phyloP scores from a whole-genome alignment of 2,888 invertebrate species.

The Drosophila hawaiiensis region DNA sequence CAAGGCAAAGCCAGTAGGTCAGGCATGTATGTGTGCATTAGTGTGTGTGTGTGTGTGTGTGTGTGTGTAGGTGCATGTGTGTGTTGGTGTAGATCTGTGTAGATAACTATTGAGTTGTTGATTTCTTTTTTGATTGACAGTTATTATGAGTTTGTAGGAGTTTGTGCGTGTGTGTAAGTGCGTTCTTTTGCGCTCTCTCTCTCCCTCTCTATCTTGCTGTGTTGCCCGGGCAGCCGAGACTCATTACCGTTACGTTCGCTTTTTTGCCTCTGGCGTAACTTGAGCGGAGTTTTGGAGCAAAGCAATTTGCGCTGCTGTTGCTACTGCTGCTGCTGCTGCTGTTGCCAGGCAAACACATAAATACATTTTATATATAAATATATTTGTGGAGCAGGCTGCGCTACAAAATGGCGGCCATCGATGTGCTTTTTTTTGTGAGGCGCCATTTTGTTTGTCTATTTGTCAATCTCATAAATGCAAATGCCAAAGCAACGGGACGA shows the following conservation, averaged over 20 bases:
- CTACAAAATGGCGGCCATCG: constrained; percentile 71
- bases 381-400: constrained; percentile 21
- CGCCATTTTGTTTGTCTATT: constrained; percentile 76
- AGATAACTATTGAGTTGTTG: constrained; percentile 56
- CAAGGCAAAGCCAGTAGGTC: constrained; percentile 66
- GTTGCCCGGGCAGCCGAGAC: constrained; percentile 59
- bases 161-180: background rate
- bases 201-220: constrained; percentile 2
- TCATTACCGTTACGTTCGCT: constrained; percentile 53
- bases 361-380: background rate
- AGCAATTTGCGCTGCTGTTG: constrained; percentile 70
- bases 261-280: constrained; percentile 49
- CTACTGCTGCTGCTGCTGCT: constrained; percentile 31
- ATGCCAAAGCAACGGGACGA: constrained; percentile 52
- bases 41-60: background rate
- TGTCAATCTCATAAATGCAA: constrained; percentile 78
- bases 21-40: constrained; percentile 23
- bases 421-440: constrained; percentile 31
- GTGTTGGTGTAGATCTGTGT: constrained; percentile 27
- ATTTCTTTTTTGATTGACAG: constrained; percentile 76
- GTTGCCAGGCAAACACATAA: constrained; percentile 50
- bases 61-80: constrained; percentile 13
- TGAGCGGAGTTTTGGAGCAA: constrained; percentile 69
- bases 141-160: constrained; percentile 33
- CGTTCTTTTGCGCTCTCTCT: constrained; percentile 5